Conservation (phyloP, 1,140 invertebrate genomes). For the Hydropsyche tenuis region DNA sequence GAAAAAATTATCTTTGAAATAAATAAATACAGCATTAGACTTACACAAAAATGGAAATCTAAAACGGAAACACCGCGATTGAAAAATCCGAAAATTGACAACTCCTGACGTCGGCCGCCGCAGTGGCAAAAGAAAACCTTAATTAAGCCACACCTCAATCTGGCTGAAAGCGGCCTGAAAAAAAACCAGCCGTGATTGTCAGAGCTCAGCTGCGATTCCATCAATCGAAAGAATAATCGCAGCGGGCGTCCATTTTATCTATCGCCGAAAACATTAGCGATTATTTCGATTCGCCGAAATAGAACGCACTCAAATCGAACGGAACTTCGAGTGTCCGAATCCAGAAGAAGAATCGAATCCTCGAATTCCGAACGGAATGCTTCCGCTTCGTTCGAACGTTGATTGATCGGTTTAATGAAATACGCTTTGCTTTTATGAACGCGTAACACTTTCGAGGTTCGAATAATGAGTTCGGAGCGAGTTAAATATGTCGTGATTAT, state of each 20-base stretch:
- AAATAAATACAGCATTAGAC: background rate
- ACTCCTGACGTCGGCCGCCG: background rate
- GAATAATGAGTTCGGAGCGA: too few relatives aligned
- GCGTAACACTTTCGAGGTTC: too few relatives aligned
- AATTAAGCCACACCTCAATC: conserved; percentile 48
- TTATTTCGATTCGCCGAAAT: background rate
- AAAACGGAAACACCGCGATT: too few relatives aligned
- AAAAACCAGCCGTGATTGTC: conserved; percentile 17
- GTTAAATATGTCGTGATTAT: too few relatives aligned
- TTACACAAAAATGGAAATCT: too few relatives aligned
- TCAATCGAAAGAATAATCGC: conserved; percentile 12
- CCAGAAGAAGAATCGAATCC: too few relatives aligned
- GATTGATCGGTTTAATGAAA: too few relatives aligned
- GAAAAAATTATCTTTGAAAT: background rate
- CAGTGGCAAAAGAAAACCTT: conserved; percentile 43
- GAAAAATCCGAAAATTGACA: background rate
- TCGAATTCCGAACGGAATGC: too few relatives aligned
- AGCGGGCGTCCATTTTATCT: background rate
- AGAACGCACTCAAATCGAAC: background rate
- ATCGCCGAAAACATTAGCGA: background rate
- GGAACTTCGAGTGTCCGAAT: background rate
- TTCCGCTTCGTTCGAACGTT: too few relatives aligned
- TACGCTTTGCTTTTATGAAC: too few relatives aligned
- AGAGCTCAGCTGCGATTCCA: background rate
- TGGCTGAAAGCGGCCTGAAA: conserved; percentile 39